Base-by-base conservation (phyloP, 2,888 invertebrate genomes). In the Lamellibrachia satsuma region DNA sequence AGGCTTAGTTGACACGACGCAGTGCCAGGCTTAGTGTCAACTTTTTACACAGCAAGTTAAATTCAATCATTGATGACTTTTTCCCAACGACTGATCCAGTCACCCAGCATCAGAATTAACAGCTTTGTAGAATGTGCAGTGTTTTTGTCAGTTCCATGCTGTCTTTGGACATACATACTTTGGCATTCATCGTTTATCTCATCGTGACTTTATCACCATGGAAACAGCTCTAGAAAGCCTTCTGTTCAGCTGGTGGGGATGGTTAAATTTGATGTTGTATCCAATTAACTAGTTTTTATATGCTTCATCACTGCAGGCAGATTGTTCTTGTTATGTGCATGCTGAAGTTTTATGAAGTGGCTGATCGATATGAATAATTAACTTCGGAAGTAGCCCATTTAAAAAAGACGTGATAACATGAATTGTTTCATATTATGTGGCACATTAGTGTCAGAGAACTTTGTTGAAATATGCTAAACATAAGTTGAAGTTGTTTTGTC, bases 1-100 rank as follows among this genome's bases (percentile, higher is more conserved):
- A 39, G 39, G 39, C 39, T 39, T 39, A 39, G 39, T 39, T 39
- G 39, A 39, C 39, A 39, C 39, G 39, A 75, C n/a, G n/a, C 75
- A 75, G 75, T 75, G 4, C 75, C 75, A 75, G 75, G 75, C 75
- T 75, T 75, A 75, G 75, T 75, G 75, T 75, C 75, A 75, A 75
- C 15, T 75, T 3, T 3, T 75, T 75, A 75, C 75, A 15, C 4
- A 22, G 15, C 75, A 75, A 22, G 75, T 15, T 75, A 75, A 22
- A 75, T 75, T 75, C 75, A 39, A 39, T 39, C 39, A 39, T 39
- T 39, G 39, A 75, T 75, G 22, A 22, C 75, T 75, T 75, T 6
- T 75, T 39, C 39, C 55, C 15, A 75, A 15, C 15, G n/a, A 22
- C n/a, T 75, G 75, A 75, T 22, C 75, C 75, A 75, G 75, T 22